A percentile compares a stretch with the other conserved stretches of the same genome.
These are phyloP conservation scores for Dynastes tityus DNA, from an alignment of 2,888 invertebrate species.

Conservation along the genomic window DNA sequence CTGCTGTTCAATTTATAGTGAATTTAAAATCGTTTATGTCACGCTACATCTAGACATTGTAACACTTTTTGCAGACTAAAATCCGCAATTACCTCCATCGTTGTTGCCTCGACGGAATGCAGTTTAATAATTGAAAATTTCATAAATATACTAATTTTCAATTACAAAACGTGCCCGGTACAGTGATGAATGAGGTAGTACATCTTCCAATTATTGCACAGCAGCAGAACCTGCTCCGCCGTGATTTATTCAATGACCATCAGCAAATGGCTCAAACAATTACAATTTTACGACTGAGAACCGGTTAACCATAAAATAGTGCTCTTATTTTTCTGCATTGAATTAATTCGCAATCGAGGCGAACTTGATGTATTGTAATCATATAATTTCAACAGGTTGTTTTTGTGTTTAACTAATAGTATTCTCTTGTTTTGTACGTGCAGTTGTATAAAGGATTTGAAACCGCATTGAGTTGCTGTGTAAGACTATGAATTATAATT, in stretches of 20 bases:
- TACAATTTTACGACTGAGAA: conserved; percentile 53
- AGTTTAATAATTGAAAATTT: conserved; percentile 50
- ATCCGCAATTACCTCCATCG: conserved; percentile 9
- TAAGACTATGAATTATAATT: too few relatives aligned
- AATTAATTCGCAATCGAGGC: conserved; percentile 45
- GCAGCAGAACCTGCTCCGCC: conserved; percentile 54
- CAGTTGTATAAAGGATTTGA: not conserved
- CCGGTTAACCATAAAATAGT: conserved; percentile 47
- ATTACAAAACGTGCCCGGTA: conserved; percentile 52
- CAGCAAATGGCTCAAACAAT: conserved; percentile 52
- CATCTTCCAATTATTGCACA: conserved; percentile 54
- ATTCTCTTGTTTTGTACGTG: not conserved
- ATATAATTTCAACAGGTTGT: conserved; percentile 42
- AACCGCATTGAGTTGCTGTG: not conserved
- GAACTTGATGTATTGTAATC: conserved; percentile 46
- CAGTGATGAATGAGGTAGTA: conserved; percentile 55
- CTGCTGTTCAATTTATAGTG: not conserved
- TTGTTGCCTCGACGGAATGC: conserved; percentile 25
- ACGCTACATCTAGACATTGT: not conserved
- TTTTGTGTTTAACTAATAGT: conserved; percentile 19
- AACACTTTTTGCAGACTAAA: not conserved
- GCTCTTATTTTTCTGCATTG: conserved; percentile 47
- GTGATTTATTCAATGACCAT: conserved; percentile 54
- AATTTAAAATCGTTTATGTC: conserved; percentile 2
- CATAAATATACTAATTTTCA: conserved; percentile 56